Conservation (phyloP, 1,140 invertebrate genomes). For the Trachymyrmex cornetzi region DNA sequence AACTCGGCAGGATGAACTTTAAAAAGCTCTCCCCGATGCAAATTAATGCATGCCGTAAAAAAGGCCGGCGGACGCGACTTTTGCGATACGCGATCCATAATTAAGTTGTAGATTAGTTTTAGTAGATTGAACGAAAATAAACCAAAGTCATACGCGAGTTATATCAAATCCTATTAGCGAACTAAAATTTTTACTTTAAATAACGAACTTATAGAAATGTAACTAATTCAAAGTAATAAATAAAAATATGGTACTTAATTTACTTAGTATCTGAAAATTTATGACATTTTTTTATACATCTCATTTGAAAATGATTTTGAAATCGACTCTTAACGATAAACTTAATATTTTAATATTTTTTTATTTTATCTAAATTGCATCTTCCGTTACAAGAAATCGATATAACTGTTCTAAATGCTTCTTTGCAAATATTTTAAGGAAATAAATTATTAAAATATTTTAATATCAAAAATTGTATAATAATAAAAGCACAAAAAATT, state of each 20-base stretch:
- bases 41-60: conserved; percentile 59
- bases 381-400: neutral
- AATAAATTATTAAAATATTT: neutral
- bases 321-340: neutral
- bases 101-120: conserved; percentile 61
- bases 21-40: conserved; percentile 46
- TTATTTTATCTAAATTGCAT: neutral
- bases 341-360: neutral
- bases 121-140: conserved; percentile 55
- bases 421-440: neutral
- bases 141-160: conserved; percentile 20
- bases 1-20: conserved; percentile 48
- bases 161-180: neutral
- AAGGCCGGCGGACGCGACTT: conserved; percentile 42
- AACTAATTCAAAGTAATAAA: neutral
- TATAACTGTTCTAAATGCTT: neutral
- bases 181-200: neutral
- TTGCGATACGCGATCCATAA: conserved; percentile 53
- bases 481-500: neutral
- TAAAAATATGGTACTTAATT: conserved; percentile 4
- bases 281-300: neutral
- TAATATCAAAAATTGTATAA: neutral
- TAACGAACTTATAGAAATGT: neutral
- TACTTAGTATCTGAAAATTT: neutral
- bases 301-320: neutral